Base-by-base conservation (phyloP, 1,140 invertebrate genomes). In the Panulirus ornatus region DNA sequence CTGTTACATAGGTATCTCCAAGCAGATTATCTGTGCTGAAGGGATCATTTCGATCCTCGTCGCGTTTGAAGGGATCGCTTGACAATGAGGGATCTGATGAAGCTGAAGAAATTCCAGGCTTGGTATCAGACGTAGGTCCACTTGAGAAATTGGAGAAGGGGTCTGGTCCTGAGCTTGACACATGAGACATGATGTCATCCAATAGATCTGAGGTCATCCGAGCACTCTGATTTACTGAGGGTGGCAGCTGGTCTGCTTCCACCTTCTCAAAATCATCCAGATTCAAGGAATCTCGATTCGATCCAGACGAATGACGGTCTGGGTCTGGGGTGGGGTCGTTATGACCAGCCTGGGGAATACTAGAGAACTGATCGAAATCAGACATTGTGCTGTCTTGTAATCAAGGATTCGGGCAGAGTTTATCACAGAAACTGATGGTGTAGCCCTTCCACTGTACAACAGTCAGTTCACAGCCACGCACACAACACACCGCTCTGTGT, bases 251-350 rank as follows among this genome's bases (percentile, higher is more conserved):
- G 83, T 87, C 88, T 14, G 88, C 91, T 51, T 92, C 91, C 44
- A 92, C 91, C 78, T 92, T 92, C 76, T 92, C 91, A 79, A 92
- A 92, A 51, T 92, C 91, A 66, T 92, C 91, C 54, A 90, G 85
- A 76, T 91, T 91, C 42, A 92, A 83, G 63, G 91, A 92, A 63
- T 92, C 91, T 42, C 91, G 76, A 63, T 92, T 92, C 82, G 84
- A 90, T 54, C 88, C 91, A 19, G 76, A 34, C 27, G 84, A 98
- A 94, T 98, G 98, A 94, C 96, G 97, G 94, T 96, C 96, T 70
- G 96, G 97, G 14, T 94, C 98, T 70, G 94, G 97, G 91, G 97
- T 97, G 58, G 96, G 47, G 66, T 83, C 78, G 34, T 19, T 51
- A 30, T 34, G 34, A 47, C 38, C 76, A 63, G 58, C 34, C 76